Percentiles rank a stretch among this genome's conserved stretches.
Conservation (phyloP, 92 coral and sea anemone genomes). For the Phymanthus crucifer region DNA sequence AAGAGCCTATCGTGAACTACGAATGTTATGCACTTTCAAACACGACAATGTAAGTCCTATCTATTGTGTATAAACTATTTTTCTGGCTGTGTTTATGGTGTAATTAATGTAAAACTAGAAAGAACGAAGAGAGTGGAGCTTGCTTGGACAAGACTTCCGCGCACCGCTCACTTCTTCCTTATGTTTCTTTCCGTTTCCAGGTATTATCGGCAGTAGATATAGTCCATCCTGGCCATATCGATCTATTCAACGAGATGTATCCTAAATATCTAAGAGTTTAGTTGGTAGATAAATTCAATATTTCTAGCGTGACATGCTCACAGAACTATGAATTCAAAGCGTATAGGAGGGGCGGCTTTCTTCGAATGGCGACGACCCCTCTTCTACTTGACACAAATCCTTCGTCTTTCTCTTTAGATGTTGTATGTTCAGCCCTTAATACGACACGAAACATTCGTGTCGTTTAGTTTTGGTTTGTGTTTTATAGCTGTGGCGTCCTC, state of each 20-base stretch:
- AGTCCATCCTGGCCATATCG: constrained; percentile 98
- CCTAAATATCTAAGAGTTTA: constrained; percentile 56
- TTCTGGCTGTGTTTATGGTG: constrained; percentile 31
- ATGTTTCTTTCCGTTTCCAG: constrained; percentile 51
- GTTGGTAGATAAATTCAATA: constrained; percentile 11
- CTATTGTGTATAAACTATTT: constrained; percentile 43
- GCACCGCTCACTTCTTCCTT: constrained; percentile 34
- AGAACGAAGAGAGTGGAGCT: constrained; percentile 14
- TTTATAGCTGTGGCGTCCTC: constrained; percentile 6
- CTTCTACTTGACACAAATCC: constrained; percentile 2
- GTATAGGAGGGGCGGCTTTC: constrained; percentile 51
- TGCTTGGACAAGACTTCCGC: constrained; percentile 26
- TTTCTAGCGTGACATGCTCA: constrained; percentile 67
- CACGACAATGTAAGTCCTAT: constrained; percentile 82
- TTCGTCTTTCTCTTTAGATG: not conserved
- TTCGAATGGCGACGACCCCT: constrained; percentile 34
- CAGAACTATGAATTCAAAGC: constrained; percentile 28
- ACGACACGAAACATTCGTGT: constrained; percentile 9
- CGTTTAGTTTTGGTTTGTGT: constrained; percentile 16
- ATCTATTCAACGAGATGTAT: constrained; percentile 99
- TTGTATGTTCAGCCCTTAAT: not conserved
- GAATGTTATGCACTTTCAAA: constrained; percentile 89
- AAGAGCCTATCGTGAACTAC: constrained; percentile 96
- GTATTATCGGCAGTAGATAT: constrained; percentile 94
- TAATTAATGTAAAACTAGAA: constrained; percentile 56